A percentile compares a stretch with the other conserved stretches of the same genome.
phyloP scores from a whole-genome alignment of 2,113 vertebrate species.

The Chaetodon auriga region DNA sequence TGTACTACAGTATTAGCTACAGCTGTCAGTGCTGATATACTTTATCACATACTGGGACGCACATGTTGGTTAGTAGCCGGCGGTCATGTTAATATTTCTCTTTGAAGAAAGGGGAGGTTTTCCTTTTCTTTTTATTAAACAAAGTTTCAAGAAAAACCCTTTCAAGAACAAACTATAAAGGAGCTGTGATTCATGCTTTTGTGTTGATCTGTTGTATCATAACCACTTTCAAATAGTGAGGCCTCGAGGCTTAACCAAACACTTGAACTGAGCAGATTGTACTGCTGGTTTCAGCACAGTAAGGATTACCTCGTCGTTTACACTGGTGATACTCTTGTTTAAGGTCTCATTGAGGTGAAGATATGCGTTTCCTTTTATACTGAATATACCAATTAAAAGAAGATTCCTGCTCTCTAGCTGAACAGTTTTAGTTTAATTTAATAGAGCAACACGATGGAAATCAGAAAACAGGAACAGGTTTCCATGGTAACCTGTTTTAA shows the following conservation, averaged over 20 bases:
- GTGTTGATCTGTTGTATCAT: slow-evolving; percentile 27
- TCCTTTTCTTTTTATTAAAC: too few relatives aligned
- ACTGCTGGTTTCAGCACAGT: slow-evolving; percentile 22
- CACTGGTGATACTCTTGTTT: neutral
- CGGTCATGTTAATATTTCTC: neutral
- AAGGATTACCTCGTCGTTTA: slow-evolving; percentile 28
- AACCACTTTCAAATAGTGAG: slow-evolving; percentile 13
- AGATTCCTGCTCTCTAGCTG: neutral
- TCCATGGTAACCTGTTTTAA: neutral
- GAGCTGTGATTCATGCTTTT: slow-evolving; percentile 22
- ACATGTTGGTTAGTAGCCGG: neutral
- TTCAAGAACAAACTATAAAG: slow-evolving; percentile 24
- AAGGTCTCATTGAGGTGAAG: neutral
- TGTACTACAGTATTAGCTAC: neutral
- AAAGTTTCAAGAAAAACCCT: neutral
- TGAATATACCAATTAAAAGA: slow-evolving; percentile 16
- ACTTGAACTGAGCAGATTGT: slow-evolving; percentile 37
- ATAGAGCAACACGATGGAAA: neutral
- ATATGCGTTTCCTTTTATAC: neutral
- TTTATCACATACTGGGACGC: neutral
- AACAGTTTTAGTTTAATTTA: neutral
- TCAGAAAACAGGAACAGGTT: neutral
- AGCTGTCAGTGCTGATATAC: slow-evolving; percentile 10
- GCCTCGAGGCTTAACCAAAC: slow-evolving; percentile 41
- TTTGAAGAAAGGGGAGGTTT: neutral